Conservation (phyloP, 2,797 vertebrate genomes). For the Anguilla marmorata region DNA sequence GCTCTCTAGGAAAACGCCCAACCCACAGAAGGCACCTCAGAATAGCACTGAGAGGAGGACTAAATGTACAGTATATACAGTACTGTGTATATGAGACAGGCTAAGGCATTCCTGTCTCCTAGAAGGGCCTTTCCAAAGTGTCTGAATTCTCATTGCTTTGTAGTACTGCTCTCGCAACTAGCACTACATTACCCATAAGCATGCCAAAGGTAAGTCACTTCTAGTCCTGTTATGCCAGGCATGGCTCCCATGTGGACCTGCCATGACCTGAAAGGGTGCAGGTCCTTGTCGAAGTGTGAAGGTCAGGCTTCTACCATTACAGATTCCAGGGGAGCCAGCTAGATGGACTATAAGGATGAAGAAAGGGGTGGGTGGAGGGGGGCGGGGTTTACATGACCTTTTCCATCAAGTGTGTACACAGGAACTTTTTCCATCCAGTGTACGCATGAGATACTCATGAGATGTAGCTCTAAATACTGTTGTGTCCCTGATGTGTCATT, state of each 20-base stretch:
- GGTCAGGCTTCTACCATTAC: constrained; percentile 41
- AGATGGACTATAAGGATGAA: not conserved
- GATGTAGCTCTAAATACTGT: not conserved
- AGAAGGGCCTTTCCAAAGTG: not conserved
- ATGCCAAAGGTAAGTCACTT: not conserved
- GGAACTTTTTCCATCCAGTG: not conserved
- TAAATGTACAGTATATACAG: not conserved
- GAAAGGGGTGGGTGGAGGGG: not conserved
- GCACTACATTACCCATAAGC: not conserved
- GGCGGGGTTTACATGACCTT: not conserved
- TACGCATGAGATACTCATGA: not conserved
- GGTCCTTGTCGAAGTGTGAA: constrained; percentile 26
- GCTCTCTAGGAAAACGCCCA: not conserved
- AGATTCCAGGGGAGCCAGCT: constrained; percentile 31
- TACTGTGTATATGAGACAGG: not conserved
- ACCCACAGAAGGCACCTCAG: not conserved
- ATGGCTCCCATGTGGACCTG: not conserved
- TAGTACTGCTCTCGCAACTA: not conserved
- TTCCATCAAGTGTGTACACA: not conserved
- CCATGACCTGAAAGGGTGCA: not conserved
- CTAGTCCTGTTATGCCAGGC: not conserved
- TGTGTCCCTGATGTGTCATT: not conserved
- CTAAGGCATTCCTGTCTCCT: not conserved
- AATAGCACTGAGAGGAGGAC: not conserved
- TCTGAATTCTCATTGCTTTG: not conserved